Evolutionary conservation across 2,888 invertebrate species (phyloP), one percentile per base, ranked within the genome.

Genomic region (Papilio demoleus): DNA sequence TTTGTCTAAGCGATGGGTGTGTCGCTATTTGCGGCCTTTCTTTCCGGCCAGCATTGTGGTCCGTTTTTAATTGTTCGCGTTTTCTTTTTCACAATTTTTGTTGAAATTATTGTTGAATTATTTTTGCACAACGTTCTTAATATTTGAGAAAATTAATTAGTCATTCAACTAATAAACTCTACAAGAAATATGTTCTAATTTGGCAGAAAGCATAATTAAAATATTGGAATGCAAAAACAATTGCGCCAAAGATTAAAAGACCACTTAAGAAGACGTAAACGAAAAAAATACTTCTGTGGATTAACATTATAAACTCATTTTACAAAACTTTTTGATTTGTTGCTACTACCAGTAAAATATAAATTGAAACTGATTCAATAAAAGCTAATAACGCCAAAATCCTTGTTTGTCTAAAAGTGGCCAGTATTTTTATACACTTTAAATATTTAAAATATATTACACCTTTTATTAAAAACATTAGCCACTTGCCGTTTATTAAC

Each of bases 1-100:
- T 50, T 60, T 56, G 53, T 56, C 53, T 73, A 71, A 70, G 73
- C 74, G 69, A 69, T 69, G 69, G 69, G 69, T 69, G 69, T 69
- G 69, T 69, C 69, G 24, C 53, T 65, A 65, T 56, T 63, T 50
- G 27, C 68, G 31, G 60, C 36, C 69, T 65, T 69, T 69, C 65
- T 61, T 56, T 62, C 56, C 56, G 19, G 42, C 40, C 75, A 75
- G 87, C 86, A 85, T 81, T 80, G 75, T 80, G 80, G 79, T 80
- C 71, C 74, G 75, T 74, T 79, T 78, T 80, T 77, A 77, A 81
- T 84, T 86, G 80, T 79, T 75, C 71, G 71, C 70, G 64, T 71
- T 71, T 76, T 70, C 65, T 69, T 71, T 70, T 59, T 70, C 72
- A 76, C 75, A 79, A 81, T 79, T 77, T 74, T 56, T 61, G 31